Percentiles rank a stretch among this genome's conserved stretches.
Evolutionary conservation across 2,888 invertebrate genomes (phyloP).

Genomic region (Lasioglossum marginatum): DNA sequence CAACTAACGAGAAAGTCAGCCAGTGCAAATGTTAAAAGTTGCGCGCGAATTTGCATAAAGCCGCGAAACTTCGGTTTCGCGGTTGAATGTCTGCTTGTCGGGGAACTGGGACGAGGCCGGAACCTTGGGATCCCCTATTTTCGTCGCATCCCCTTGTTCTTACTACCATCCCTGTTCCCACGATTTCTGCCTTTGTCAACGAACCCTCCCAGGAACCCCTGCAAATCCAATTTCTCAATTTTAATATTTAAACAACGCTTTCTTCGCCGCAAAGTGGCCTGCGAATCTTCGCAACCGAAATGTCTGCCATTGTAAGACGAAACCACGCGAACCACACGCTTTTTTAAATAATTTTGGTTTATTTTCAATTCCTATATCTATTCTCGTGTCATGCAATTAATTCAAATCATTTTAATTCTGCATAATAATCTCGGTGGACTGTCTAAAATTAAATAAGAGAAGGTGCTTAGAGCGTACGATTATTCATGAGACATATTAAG

Average conservation of each 20-base stretch:
- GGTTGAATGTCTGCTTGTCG: constrained; percentile 41
- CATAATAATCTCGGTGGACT: too few species aligned
- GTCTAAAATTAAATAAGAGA: neutral
- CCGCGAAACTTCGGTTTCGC: constrained; percentile 56
- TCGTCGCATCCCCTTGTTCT: constrained; percentile 6
- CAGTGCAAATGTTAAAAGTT: constrained; percentile 58
- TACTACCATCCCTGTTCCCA: neutral
- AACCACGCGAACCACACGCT: neutral
- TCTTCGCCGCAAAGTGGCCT: neutral
- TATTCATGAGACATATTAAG: neutral
- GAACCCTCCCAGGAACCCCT: neutral
- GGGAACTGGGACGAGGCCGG: constrained; percentile 48
- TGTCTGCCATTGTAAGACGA: neutral
- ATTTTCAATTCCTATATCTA: too few species aligned
- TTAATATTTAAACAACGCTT: constrained; percentile 4
- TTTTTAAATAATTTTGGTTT: too few species aligned
- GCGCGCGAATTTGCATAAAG: constrained; percentile 58
- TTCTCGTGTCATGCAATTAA: too few species aligned
- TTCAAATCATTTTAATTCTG: too few species aligned
- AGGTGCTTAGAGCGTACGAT: neutral
- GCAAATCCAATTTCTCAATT: neutral
- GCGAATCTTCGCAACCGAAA: neutral
- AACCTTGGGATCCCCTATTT: constrained; percentile 30
- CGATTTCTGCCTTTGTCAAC: constrained; percentile 20
- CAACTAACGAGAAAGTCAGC: constrained; percentile 35